These are phyloP conservation scores for Drosophila affinis DNA, from an alignment of 2,888 invertebrate genomes.

Conservation along the genomic window DNA sequence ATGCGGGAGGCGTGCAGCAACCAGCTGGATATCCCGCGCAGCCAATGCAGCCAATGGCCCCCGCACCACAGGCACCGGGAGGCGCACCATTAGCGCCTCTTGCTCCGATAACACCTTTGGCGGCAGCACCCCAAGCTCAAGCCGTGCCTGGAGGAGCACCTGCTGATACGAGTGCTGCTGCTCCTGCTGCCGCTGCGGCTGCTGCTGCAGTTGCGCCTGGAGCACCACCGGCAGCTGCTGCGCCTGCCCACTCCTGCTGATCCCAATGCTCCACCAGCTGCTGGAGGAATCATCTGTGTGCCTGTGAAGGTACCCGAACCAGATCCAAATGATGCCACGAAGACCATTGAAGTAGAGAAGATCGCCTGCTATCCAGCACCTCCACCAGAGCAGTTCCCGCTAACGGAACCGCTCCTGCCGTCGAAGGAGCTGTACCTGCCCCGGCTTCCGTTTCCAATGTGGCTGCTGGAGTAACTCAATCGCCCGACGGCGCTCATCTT, in stretches of 20 bases:
- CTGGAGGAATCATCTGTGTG: conserved; percentile 80
- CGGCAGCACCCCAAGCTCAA: background rate
- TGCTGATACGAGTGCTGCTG: background rate
- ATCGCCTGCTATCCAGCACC: conserved; percentile 82
- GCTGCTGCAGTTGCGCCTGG: conserved; percentile 11
- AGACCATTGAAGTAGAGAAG: conserved; percentile 81
- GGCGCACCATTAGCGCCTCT: background rate
- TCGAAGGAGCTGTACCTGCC: conserved; percentile 8
- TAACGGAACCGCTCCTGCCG: conserved; percentile 39
- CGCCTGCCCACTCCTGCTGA: too few species aligned
- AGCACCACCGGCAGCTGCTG: background rate
- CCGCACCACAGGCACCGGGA: conserved; percentile 28
- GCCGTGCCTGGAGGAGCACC: background rate
- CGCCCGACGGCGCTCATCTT: conserved; percentile 31
- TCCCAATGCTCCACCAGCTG: conserved; percentile 51
- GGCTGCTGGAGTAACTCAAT: conserved; percentile 2
- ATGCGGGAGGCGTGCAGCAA: conserved; percentile 51
- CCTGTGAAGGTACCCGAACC: conserved; percentile 81
- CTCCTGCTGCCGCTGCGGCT: conserved; percentile 5
- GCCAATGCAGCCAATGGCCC: conserved; percentile 9
- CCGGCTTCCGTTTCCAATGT: conserved; percentile 8
- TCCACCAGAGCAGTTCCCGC: conserved; percentile 60
- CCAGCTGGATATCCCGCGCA: conserved; percentile 17
- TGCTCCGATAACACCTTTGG: background rate
- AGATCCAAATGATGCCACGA: conserved; percentile 80